Evolutionary conservation across 2,888 invertebrate species (phyloP), one percentile per base, ranked within the genome.

Genomic region (Ormyrus thymus): DNA sequence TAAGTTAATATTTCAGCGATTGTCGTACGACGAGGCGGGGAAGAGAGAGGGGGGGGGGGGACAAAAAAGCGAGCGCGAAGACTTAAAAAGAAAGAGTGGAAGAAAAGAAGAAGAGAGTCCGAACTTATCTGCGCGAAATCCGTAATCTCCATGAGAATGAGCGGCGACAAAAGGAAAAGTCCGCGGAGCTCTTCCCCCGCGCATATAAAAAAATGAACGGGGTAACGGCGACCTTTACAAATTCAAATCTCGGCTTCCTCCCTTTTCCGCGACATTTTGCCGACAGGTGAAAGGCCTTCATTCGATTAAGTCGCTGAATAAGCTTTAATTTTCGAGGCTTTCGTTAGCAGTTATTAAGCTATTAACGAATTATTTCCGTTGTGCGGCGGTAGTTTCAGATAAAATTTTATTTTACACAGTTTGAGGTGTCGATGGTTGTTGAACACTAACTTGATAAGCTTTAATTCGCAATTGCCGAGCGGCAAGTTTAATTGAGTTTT

Each of bases 101-200:
- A 48, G 62, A 45, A 15, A 59, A 10, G 43, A 72, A 72, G 62
- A 72, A 59, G 29, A 66, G 7, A 43, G 59, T 51, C n/a, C 11
- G 70, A 59, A 70, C 59, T 70, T 70, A 59, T 70, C 70, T 50
- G 59, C 11, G 29, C 11, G 59, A 70, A 70, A 62, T 13, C 51
- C 71, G 61, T 51, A 61, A 71, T 71, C 61, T 62, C 71, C 62
- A 71, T 71, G 61, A 71, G 71, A 71, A 71, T 71, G 51, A 71
- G 53, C 51, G 13, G 10, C 13, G 53, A 61, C 61, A 71, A 71
- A 71, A 71, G 70, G 29, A 55, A 45, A 55, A 11, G 15, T 6
- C 7, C 7, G 64, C 1, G 50, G 6, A 15, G 58, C 15, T 10
- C n/a, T 15, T 6, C 10, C 7, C 13, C n/a, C n/a, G 48, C 29